Evolutionary conservation across 2,113 vertebrate genomes (phyloP).

Genomic region (Scalopus aquaticus): DNA sequence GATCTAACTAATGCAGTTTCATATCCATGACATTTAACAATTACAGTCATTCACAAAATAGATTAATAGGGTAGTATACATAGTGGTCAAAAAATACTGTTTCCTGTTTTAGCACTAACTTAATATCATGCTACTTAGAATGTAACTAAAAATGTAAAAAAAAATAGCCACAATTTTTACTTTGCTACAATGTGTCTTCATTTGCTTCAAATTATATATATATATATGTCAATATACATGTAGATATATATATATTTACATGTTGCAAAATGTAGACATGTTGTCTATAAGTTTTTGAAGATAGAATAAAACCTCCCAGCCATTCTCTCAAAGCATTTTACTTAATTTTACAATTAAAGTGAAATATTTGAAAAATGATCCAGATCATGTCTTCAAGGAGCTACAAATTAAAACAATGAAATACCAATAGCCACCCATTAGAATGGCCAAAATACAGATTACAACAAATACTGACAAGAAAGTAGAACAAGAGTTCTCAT

Average conservation of each 20-base stretch:
- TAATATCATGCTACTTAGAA: background rate
- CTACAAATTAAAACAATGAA: background rate
- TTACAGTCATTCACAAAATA: background rate
- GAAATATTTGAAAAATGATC: background rate
- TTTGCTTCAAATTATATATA: background rate
- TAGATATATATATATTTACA: background rate
- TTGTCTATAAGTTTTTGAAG: background rate
- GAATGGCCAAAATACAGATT: background rate
- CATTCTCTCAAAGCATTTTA: constrained; percentile 1
- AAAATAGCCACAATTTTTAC: background rate
- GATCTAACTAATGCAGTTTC: background rate
- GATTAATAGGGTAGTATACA: background rate
- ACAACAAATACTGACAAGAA: too few relatives aligned
- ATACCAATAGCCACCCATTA: too few relatives aligned
- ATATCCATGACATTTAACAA: constrained; percentile 40
- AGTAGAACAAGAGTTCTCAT: background rate
- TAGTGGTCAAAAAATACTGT: background rate
- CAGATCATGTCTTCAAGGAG: background rate
- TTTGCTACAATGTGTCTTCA: background rate
- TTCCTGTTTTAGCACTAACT: background rate
- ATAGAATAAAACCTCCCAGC: background rate
- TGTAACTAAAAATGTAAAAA: background rate
- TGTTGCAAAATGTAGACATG: background rate
- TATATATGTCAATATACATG: background rate
- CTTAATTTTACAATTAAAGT: constrained; percentile 26